Evolutionary conservation across 1,140 invertebrate genomes (phyloP), one percentile per base, ranked within the genome.

Genomic region (Augochlora pura): DNA sequence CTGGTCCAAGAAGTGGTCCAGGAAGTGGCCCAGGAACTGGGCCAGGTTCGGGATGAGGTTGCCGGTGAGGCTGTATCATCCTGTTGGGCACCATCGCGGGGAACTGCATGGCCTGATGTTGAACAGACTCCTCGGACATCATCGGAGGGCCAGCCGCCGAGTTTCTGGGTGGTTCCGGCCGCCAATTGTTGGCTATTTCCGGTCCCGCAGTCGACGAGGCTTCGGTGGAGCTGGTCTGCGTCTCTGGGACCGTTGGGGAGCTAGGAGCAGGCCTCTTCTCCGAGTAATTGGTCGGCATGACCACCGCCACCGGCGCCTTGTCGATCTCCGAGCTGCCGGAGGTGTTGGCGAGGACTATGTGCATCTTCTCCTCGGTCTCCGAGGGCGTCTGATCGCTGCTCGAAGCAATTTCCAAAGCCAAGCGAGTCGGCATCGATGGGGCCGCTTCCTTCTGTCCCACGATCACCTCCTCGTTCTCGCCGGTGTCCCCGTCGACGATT

Each of bases 321-420:
- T 83, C 14, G 75, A 66, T 10, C 1, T 80, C 38, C 7, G 84
- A 16, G 2, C 27, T 38, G 0, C 64, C 46, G 0, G 85, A 76
- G 12, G 89, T 82, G 67, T 91, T 91, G 0, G 90, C 88, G 4
- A 91, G 38, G 0, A 91, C 87, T 23, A 91, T 89, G 49, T 90
- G 87, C 87, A 90, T 90, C 32, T 88, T 88, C 10, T 74, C 76
- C 18, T 32, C 39, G 12, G 27, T 62, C 52, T n/a, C 18, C 7
- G 67, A 63, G 46, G 81, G 63, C 2, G 78, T 64, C 10, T 77
- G 46, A 21, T 67, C 54, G 18, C 69, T 66, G n/a, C 67, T 73
- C 1, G 16, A 10, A 1, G 18, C 70, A 0, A 49, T 57, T 3
- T n/a, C 32, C 0, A 63, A 32, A 2, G 64, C 21, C 7, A 46